These are phyloP conservation scores for Amphimallon solstitiale DNA, from an alignment of 2,888 invertebrate genomes.

Conservation along the genomic window DNA sequence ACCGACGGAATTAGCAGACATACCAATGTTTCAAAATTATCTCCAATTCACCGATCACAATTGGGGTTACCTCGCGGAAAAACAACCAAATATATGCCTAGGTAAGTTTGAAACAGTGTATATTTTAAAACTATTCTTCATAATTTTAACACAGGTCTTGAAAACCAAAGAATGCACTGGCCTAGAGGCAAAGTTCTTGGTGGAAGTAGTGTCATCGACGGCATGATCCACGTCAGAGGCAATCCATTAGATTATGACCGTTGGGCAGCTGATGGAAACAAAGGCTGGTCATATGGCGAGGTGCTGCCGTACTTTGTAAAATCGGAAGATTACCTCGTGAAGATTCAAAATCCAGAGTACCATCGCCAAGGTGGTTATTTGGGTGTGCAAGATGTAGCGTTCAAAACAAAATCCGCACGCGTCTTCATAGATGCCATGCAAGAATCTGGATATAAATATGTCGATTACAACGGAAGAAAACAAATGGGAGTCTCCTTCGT, in stretches of 20 bases:
- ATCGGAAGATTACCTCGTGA: slow-evolving; percentile 33
- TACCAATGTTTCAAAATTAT: slow-evolving; percentile 64
- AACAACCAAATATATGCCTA: slow-evolving; percentile 44
- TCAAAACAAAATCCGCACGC: slow-evolving; percentile 67
- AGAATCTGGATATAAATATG: slow-evolving; percentile 69
- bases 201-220: slow-evolving; percentile 37
- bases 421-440: slow-evolving; percentile 72
- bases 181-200: slow-evolving; percentile 41
- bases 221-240: slow-evolving; percentile 38
- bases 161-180: slow-evolving; percentile 51
- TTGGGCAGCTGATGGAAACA: slow-evolving; percentile 43
- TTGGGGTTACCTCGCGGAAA: slow-evolving; percentile 67
- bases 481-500: slow-evolving; percentile 71
- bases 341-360: slow-evolving; percentile 10
- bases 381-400: slow-evolving; percentile 61
- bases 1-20: slow-evolving; percentile 61
- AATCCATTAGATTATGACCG: slow-evolving; percentile 41
- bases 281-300: slow-evolving; percentile 42
- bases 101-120: slow-evolving; percentile 54
- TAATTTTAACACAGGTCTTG: slow-evolving; percentile 54
- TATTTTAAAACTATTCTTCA: background rate
- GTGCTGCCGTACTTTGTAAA: slow-evolving; percentile 39
- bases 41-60: slow-evolving; percentile 66
- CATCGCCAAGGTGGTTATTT: slow-evolving; percentile 58
- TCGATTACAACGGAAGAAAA: slow-evolving; percentile 66